These are phyloP conservation scores for Drosophila simulans DNA, from an alignment of 1,140 invertebrate genomes.

Conservation along the genomic window DNA sequence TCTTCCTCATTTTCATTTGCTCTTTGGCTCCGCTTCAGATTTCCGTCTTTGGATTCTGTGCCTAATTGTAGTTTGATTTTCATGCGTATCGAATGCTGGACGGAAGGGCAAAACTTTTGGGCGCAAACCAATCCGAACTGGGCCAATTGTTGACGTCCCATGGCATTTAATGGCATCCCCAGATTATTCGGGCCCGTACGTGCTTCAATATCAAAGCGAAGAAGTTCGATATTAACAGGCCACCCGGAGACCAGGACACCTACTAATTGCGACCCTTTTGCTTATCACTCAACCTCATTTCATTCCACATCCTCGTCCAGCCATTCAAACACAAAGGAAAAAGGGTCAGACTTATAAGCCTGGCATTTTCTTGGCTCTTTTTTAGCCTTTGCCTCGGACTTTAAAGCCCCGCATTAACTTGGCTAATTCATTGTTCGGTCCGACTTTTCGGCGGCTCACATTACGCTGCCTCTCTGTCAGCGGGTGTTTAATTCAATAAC, in stretches of 20 bases:
- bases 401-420: slow-evolving; percentile 65
- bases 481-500: slow-evolving; percentile 69
- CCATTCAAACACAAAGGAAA: slow-evolving; percentile 19
- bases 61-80: slow-evolving; percentile 81
- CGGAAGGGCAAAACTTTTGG: slow-evolving; percentile 33
- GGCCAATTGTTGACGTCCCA: slow-evolving; percentile 44
- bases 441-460: slow-evolving; percentile 6
- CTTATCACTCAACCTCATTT: slow-evolving; percentile 43
- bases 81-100: slow-evolving; percentile 71
- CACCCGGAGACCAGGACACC: slow-evolving; percentile 31
- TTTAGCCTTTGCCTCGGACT: slow-evolving; percentile 15
- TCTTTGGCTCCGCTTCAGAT: slow-evolving; percentile 23
- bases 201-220: slow-evolving; percentile 56
- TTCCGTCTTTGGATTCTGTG: slow-evolving; percentile 47
- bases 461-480: slow-evolving; percentile 23
- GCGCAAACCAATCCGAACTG: slow-evolving; percentile 33
- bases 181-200: slow-evolving; percentile 62
- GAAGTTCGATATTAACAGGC: slow-evolving; percentile 49
- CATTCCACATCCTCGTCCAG: background rate
- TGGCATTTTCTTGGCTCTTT: slow-evolving; percentile 13
- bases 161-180: slow-evolving; percentile 66
- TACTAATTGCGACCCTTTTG: slow-evolving; percentile 76
- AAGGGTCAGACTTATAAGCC: slow-evolving; percentile 29
- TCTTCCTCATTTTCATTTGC: background rate
- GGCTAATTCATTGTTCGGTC: slow-evolving; percentile 46